Base-by-base conservation (phyloP, 2,113 vertebrate genomes). In the Sphaerodactylus townsendi region DNA sequence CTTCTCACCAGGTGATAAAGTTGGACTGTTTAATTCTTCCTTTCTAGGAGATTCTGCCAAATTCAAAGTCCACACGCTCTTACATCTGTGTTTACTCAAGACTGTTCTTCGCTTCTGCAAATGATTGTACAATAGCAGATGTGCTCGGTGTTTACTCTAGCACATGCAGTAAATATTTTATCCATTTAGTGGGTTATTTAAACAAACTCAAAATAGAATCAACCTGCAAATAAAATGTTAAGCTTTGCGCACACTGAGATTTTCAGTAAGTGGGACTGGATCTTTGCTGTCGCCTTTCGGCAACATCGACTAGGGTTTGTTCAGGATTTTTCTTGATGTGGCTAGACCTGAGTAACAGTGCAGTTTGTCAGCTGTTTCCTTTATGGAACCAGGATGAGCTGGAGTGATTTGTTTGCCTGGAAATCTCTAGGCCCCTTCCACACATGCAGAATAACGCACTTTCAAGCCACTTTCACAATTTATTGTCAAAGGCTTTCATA, bases 101-200 rank as follows among this genome's bases (percentile, higher is more conserved):
- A 1, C 48, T 15, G 4, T 64, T 21, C 15, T 48, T 71, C 62
- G 76, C 83, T 48, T 37, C 76, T 30, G 53, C 46, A 41, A 85
- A 84, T 64, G 72, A 72, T 46, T 72, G 41, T 64, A 64, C 66
- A 72, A 30, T 64, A 72, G 39, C 83, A 79, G 83, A 72, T 85
- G 83, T 44, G 53, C 37, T 30, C 21, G 23, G 10, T 79, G 76
- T 79, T 85, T 78, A 78, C n/a, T 14, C 44, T 79, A 62, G 68
- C 69, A 71, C 76, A 25, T 72, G 15, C n/a, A 15, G 68, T 79
- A 85, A 84, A 79, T 71, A 85, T 85, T 79, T 79, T 41, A 28
- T 72, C 83, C 50, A n/a, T 84, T 85, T n/a, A 30, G 68, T 37
- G 39, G 33, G 30, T 85, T 73, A 46, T 79, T 62, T 28, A 79